Conservation (phyloP, 2,888 invertebrate genomes). For the Tetrapedia diversipes region DNA sequence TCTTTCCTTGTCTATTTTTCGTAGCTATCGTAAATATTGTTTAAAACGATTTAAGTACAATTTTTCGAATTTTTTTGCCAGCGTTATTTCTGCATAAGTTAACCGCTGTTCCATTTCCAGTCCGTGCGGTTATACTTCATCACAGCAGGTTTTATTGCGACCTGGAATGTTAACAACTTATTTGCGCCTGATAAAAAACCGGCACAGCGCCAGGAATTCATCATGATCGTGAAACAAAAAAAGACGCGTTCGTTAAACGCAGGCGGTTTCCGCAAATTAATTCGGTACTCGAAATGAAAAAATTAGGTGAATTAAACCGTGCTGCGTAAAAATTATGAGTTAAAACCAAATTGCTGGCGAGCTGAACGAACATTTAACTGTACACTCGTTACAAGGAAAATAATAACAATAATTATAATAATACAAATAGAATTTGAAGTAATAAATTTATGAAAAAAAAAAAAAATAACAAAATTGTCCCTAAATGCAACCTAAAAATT, state of each 20-base stretch:
- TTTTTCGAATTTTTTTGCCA: too few species aligned
- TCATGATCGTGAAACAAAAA: background rate
- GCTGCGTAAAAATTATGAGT: background rate
- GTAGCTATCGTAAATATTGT: background rate
- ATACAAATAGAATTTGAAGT: too few species aligned
- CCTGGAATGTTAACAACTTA: constrained; percentile 19
- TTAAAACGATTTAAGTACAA: background rate
- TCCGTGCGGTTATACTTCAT: background rate
- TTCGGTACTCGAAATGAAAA: background rate
- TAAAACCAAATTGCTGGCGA: background rate
- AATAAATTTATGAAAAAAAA: too few species aligned
- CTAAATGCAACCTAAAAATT: too few species aligned
- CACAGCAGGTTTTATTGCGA: constrained; percentile 12
- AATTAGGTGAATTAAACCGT: background rate
- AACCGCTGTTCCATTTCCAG: background rate
- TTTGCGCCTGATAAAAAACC: constrained; percentile 23
- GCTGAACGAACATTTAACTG: too few species aligned
- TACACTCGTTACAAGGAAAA: too few species aligned
- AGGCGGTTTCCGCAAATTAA: background rate
- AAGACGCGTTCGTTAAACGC: constrained; percentile 3
- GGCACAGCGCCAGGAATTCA: background rate
- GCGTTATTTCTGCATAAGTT: background rate
- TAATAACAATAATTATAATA: background rate
- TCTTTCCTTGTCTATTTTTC: too few species aligned
- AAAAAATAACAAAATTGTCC: too few species aligned